Evolutionary conservation across 2,113 vertebrate genomes (phyloP).

Genomic region (Hippocampus barbouri): DNA sequence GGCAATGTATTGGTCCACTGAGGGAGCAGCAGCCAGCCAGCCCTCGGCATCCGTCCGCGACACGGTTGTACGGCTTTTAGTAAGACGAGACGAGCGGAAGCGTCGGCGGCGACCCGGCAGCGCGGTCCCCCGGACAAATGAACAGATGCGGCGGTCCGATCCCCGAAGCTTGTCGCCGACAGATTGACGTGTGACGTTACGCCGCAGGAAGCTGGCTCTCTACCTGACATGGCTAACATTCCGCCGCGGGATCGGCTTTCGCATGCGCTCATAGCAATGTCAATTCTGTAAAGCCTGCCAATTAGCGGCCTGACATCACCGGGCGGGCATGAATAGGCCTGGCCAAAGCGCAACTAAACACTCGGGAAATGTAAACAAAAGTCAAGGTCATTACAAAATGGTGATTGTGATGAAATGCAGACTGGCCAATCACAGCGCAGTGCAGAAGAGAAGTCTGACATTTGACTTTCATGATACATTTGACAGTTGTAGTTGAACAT

Average conservation of each 20-base stretch:
- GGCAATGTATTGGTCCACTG: neutral
- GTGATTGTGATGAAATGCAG: neutral
- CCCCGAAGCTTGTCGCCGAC: conserved; percentile 27
- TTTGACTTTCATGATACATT: neutral
- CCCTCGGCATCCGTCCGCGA: neutral
- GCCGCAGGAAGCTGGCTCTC: conserved; percentile 63
- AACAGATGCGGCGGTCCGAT: conserved; percentile 33
- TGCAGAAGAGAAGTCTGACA: neutral
- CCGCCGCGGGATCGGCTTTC: conserved; percentile 74
- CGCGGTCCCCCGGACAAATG: conserved; percentile 23
- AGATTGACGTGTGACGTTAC: conserved; percentile 69
- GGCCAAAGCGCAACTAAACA: conserved; percentile 12
- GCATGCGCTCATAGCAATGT: conserved; percentile 54
- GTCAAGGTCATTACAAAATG: conserved; percentile 32
- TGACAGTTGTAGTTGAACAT: neutral
- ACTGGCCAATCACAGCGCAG: neutral
- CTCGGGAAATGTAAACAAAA: conserved; percentile 34
- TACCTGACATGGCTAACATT: conserved; percentile 60
- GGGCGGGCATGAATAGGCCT: neutral
- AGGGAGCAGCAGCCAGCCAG: neutral
- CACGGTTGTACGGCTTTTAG: conserved; percentile 24
- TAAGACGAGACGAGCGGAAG: conserved; percentile 35
- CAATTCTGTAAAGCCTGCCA: conserved; percentile 68
- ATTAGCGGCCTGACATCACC: conserved; percentile 60
- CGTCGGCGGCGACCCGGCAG: conserved; percentile 21